These are phyloP conservation scores for Archivesica marissinica DNA, from an alignment of 1,140 invertebrate genomes.

Conservation along the genomic window DNA sequence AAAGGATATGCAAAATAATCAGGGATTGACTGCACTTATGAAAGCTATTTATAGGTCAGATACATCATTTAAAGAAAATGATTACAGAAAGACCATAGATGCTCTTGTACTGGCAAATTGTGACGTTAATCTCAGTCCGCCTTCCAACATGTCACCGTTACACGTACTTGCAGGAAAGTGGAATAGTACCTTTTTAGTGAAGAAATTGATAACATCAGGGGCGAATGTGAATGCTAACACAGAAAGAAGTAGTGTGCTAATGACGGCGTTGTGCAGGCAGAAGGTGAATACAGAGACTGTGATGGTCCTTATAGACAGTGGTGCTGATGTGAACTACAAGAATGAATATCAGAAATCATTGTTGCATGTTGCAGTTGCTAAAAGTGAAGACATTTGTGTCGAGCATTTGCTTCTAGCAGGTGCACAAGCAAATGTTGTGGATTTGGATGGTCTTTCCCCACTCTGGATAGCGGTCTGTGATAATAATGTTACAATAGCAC, in stretches of 20 bases:
- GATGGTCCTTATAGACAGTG: slow-evolving; percentile 68
- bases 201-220: slow-evolving; percentile 66
- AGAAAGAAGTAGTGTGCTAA: slow-evolving; percentile 65
- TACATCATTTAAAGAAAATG: slow-evolving; percentile 58
- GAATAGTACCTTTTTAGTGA: slow-evolving; percentile 47
- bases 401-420: slow-evolving; percentile 66
- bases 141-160: slow-evolving; percentile 68
- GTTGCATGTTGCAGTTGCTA: slow-evolving; percentile 71
- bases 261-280: slow-evolving; percentile 64
- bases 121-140: slow-evolving; percentile 71
- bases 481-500: slow-evolving; percentile 50
- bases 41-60: slow-evolving; percentile 70
- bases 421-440: slow-evolving; percentile 67
- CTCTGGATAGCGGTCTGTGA: slow-evolving; percentile 57
- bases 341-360: slow-evolving; percentile 63
- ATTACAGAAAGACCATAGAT: slow-evolving; percentile 68
- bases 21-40: slow-evolving; percentile 72
- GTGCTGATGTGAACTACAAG: slow-evolving; percentile 66
- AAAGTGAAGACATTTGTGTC: slow-evolving; percentile 70
- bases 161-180: slow-evolving; percentile 70
- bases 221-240: slow-evolving; percentile 71
- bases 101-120: slow-evolving; percentile 63
- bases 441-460: slow-evolving; percentile 62
- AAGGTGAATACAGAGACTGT: slow-evolving; percentile 67
- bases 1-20: slow-evolving; percentile 70